Percentiles rank a stretch among this genome's conserved stretches.
These are phyloP conservation scores for Rallus crepitans DNA, from an alignment of 2,797 vertebrate species.

Conservation along the genomic window DNA sequence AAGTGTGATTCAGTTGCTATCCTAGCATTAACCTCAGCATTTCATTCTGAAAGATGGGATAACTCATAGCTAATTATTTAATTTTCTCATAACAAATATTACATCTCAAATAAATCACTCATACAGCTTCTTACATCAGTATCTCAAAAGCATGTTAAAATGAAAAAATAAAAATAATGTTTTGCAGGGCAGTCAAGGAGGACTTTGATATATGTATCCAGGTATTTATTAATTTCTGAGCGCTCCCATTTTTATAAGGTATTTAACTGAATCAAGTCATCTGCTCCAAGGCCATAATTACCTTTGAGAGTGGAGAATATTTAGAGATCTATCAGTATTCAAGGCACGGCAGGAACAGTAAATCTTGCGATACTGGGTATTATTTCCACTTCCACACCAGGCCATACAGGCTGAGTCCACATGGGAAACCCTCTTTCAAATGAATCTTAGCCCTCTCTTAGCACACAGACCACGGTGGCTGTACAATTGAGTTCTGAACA, in stretches of 20 bases:
- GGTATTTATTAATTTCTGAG: constrained; percentile 12
- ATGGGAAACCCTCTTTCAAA: not conserved
- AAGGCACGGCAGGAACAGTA: not conserved
- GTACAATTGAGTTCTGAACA: not conserved
- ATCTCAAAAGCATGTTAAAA: constrained; percentile 3
- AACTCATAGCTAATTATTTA: not conserved
- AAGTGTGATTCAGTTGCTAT: not conserved
- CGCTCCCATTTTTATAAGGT: not conserved
- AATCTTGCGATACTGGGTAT: not conserved
- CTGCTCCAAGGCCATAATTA: not conserved
- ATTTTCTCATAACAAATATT: constrained; percentile 3
- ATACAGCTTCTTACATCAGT: not conserved
- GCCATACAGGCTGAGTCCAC: not conserved
- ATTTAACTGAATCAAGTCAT: constrained; percentile 2
- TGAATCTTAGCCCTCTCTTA: not conserved
- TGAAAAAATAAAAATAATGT: not conserved
- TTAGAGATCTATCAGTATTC: constrained; percentile 11
- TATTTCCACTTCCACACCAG: constrained; percentile 5
- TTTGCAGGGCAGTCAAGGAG: not conserved
- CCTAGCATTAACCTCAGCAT: not conserved
- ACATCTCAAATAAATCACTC: not conserved
- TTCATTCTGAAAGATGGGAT: constrained; percentile 1
- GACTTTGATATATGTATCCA: not conserved
- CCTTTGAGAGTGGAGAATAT: not conserved
- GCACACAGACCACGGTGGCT: not conserved